These are phyloP conservation scores for Sphenopsis melanotis DNA, from an alignment of 2,797 vertebrate species.

Conservation along the genomic window DNA sequence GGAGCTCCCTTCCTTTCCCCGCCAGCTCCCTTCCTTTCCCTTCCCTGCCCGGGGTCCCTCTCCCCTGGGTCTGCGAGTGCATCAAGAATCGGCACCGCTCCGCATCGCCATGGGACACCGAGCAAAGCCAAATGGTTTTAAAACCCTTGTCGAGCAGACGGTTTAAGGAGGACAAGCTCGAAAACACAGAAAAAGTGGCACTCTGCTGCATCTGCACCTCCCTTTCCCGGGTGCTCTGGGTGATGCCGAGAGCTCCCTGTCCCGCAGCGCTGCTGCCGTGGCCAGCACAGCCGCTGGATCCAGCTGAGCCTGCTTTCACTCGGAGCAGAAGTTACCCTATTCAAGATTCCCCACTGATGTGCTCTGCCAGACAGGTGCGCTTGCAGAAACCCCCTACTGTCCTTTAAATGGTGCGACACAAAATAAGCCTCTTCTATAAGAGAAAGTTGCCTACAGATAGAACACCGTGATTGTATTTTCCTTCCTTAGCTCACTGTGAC, in stretches of 20 bases:
- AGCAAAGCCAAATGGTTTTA: not conserved
- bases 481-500: not conserved
- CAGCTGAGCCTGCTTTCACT: rapidly evolving
- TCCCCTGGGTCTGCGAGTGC: too few relatives aligned
- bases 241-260: not conserved
- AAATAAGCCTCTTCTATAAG: not conserved
- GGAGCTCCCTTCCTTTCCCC: too few relatives aligned
- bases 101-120: not conserved
- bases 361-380: rapidly evolving
- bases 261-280: rapidly evolving
- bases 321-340: rapidly evolving
- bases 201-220: rapidly evolving
- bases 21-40: too few relatives aligned
- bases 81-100: too few relatives aligned
- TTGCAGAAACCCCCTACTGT: not conserved
- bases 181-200: rapidly evolving
- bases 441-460: rapidly evolving
- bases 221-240: rapidly evolving
- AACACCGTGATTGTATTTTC: rapidly evolving
- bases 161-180: too few relatives aligned
- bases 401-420: not conserved
- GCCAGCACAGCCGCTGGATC: not conserved
- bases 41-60: too few relatives aligned
- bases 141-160: rapidly evolving
- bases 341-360: not conserved